Evolutionary conservation across 2,888 invertebrate genomes (phyloP).

Genomic region (Saturnia japonica): DNA sequence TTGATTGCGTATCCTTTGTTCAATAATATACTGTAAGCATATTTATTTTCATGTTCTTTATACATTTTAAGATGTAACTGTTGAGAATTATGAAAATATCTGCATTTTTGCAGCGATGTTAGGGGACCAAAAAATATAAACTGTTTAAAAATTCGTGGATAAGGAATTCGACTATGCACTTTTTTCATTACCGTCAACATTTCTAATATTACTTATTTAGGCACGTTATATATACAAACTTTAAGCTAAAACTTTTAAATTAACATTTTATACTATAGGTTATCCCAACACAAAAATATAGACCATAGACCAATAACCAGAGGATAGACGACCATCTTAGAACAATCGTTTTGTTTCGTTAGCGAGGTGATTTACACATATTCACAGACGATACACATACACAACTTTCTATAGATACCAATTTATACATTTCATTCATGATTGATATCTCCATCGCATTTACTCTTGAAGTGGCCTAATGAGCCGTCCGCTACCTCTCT

Average conservation of each 20-base stretch:
- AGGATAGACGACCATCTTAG: too few relatives aligned
- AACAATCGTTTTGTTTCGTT: too few relatives aligned
- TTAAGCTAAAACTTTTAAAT: neutral
- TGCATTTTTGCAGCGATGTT: slow-evolving; percentile 33
- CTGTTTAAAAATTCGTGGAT: slow-evolving; percentile 28
- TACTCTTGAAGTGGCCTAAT: too few relatives aligned
- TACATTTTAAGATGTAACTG: slow-evolving; percentile 54
- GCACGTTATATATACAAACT: neutral
- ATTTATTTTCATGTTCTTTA: slow-evolving; percentile 67
- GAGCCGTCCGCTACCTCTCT: too few relatives aligned
- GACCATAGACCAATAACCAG: too few relatives aligned
- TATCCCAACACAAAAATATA: too few relatives aligned
- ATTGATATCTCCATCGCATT: too few relatives aligned
- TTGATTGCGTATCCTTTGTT: slow-evolving; percentile 57
- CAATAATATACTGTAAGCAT: slow-evolving; percentile 67
- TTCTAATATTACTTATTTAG: slow-evolving; percentile 1
- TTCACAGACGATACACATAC: too few relatives aligned
- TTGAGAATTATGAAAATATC: slow-evolving; percentile 44
- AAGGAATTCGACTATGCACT: slow-evolving; percentile 30
- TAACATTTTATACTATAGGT: neutral
- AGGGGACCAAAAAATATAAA: slow-evolving; percentile 21
- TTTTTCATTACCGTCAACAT: slow-evolving; percentile 39
- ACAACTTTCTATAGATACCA: too few relatives aligned
- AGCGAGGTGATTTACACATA: too few relatives aligned
- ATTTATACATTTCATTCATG: too few relatives aligned